A percentile compares a stretch with the other conserved stretches of the same genome.
These are phyloP conservation scores for Osmerus mordax DNA, from an alignment of 2,113 vertebrate species.

Conservation along the genomic window DNA sequence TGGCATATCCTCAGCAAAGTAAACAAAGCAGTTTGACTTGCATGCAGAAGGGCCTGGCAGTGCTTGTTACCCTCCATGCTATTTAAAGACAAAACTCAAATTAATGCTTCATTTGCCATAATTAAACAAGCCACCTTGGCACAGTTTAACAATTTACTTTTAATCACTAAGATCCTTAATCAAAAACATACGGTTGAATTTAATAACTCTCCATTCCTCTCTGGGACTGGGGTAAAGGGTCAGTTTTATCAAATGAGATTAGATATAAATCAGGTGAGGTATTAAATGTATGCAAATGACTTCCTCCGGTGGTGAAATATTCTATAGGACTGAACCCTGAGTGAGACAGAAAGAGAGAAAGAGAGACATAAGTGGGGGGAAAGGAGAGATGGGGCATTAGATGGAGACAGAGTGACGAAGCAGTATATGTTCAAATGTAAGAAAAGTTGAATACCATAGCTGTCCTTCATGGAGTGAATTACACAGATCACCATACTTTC, in stretches of 20 bases:
- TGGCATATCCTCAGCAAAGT: slow-evolving; percentile 49
- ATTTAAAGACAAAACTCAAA: slow-evolving; percentile 40
- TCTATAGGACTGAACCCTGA: background rate
- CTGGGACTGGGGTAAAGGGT: slow-evolving; percentile 41
- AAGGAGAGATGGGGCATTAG: background rate
- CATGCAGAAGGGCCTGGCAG: slow-evolving; percentile 7
- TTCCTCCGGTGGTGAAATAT: slow-evolving; percentile 26
- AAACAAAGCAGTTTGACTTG: slow-evolving; percentile 49
- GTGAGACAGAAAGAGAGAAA: background rate
- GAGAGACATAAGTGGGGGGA: background rate
- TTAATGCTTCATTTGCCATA: slow-evolving; percentile 38
- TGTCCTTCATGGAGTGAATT: no score
- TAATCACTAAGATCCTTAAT: slow-evolving; percentile 56
- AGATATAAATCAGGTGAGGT: slow-evolving; percentile 47
- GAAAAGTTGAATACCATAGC: no score
- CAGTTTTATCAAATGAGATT: slow-evolving; percentile 53
- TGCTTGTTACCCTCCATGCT: slow-evolving; percentile 22
- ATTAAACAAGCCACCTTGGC: slow-evolving; percentile 61
- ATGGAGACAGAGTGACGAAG: background rate
- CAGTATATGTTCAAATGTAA: background rate
- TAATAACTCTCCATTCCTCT: slow-evolving; percentile 37
- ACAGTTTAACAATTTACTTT: slow-evolving; percentile 57
- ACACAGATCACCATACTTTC: no score
- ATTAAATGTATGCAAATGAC: slow-evolving; percentile 28
- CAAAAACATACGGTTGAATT: slow-evolving; percentile 40